Conservation (phyloP, 2,888 invertebrate genomes). For the Lydus trimaculatus region DNA sequence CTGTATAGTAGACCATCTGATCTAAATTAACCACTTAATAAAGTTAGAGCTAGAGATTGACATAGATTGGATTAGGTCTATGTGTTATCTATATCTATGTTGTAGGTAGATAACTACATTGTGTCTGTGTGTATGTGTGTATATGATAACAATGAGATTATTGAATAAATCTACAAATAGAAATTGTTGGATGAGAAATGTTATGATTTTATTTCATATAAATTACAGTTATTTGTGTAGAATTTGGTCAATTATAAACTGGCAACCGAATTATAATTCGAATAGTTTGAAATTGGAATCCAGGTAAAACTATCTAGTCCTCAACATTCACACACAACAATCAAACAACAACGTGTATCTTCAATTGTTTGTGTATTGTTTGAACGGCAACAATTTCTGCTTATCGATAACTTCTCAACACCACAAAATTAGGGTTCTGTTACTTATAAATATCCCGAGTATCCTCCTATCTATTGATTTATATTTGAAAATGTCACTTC, state of each 20-base stretch:
- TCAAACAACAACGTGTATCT: too few species aligned
- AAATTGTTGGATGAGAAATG: too few species aligned
- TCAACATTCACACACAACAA: neutral
- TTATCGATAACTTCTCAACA: too few species aligned
- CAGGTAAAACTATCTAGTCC: neutral
- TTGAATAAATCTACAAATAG: too few species aligned
- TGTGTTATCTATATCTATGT: neutral
- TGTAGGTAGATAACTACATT: too few species aligned
- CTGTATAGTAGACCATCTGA: constrained; percentile 40
- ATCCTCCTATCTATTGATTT: too few species aligned
- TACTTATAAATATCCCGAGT: too few species aligned
- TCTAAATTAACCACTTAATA: constrained; percentile 51
- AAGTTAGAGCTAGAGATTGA: constrained; percentile 48
- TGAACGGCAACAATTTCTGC: too few species aligned
- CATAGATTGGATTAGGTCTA: constrained; percentile 50
- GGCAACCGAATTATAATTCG: neutral
- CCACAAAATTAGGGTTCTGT: too few species aligned
- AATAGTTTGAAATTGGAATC: neutral
- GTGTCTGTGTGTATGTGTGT: too few species aligned
- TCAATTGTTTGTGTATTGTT: too few species aligned
- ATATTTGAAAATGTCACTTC: too few species aligned
- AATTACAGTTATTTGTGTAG: neutral
- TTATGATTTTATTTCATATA: neutral
- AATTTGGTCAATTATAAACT: neutral
- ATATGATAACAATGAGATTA: neutral